Base-by-base conservation (phyloP, 2,888 invertebrate species). In the Xiphydria camelus region DNA sequence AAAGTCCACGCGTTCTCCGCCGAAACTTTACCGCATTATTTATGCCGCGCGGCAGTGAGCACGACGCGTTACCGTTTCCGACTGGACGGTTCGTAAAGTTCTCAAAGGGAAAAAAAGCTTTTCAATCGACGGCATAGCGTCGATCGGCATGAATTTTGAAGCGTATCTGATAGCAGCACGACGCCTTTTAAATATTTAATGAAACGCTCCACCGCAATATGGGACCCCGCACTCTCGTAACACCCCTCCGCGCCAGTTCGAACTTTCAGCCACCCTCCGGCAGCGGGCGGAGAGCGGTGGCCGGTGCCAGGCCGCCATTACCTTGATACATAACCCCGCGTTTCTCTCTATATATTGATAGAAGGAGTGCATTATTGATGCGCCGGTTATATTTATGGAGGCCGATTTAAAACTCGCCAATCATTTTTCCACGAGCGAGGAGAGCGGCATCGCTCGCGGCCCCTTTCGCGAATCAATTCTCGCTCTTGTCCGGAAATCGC, bases 151-250 rank as follows among this genome's bases (percentile, higher is more conserved):
- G 53, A 57, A 55, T 55, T 55, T 55, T 50, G 44, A 44, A 57
- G 51, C 50, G 25, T 54, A 66, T 63, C 61, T 56, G 62, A 64
- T 62, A 64, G 66, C 61, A 61, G 59, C 64, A 64, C 62, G 66
- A 61, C 67, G 64, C 59, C 14, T 49, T 56, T 56, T 72, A 61
- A 72, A 72, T 72, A 70, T 67, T 72, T 68, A 60, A 72, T 71
- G 70, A 65, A 70, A 70, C 71, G 69, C 65, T 62, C 63, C 64
- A 62, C 69, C 69, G 68, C 68, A 66, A 70, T 69, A 72, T 70
- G 66, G 62, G 49, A 46, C 56, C 58, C 54, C 52, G 39, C 45
- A 42, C 42, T 52, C 58, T 56, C 21, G 41, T 22, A 33, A 32
- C 25, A 33, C 34, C n/a, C n/a, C n/a, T 41, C 33, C 41, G 41